Base-by-base conservation (phyloP, 2,113 vertebrate genomes). In the Ictidomys tridecemlineatus region DNA sequence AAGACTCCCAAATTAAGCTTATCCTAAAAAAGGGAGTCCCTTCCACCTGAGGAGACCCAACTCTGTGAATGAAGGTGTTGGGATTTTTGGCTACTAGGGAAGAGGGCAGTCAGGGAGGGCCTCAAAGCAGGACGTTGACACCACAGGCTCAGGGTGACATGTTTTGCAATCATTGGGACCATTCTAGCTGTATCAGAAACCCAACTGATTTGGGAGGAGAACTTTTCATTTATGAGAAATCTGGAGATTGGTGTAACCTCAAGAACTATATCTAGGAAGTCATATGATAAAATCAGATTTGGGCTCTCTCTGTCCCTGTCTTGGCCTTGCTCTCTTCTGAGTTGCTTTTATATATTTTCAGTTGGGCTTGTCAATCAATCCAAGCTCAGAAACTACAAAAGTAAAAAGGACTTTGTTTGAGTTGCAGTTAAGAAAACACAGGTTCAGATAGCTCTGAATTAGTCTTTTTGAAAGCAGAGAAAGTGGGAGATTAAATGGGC, bases 181-280 rank as follows among this genome's bases (percentile, higher is more conserved):
- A 42, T 76, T 63, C 65, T 70, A 76, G 73, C 80, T 48, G 51
- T 48, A 89, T 80, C 89, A 74, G 94, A 93, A 83, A 34, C 61
- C 45, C 18, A 72, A 37, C 16, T 89, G 32, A 39, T 30, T 5
- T 9, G 63, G n/a, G 48, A 80, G 20, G 39, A 89, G 61, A 80
- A 45, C 39, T 65, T 86, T 5, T 63, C 30, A 2, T 61, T 84
- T 91, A 84, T 18, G 24, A 73, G 65, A 76, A 74, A 28, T 73
- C 32, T n/a, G 13, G 70, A 22, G 32, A 4, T 76, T 90, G 82
- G 6, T 67, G n/a, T 77, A 76, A 86, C 16, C 48, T 56, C 16
- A 80, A n/a, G 30, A 61, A 85, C 30, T 11, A 13, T 34, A 69
- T 61, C 34, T 48, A 82, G n/a, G 73, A 48, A n/a, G 30, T 83